Percentiles rank a stretch among this genome's conserved stretches.
Evolutionary conservation across 1,140 invertebrate genomes (phyloP).

Genomic region (Halotydeus destructor): DNA sequence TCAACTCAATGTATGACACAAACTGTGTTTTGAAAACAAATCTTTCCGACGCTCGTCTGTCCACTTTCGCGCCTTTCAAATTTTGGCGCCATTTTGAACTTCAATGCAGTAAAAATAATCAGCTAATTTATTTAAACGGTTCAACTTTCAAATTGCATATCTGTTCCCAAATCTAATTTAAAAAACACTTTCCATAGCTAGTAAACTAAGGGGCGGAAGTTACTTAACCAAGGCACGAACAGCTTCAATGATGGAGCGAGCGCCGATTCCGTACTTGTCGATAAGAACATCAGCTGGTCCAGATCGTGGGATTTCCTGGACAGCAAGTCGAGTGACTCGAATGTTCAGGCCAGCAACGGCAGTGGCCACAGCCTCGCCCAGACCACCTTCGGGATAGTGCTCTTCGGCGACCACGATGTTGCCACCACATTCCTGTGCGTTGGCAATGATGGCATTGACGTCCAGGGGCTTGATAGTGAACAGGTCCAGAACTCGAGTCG

Average conservation of each 20-base stretch:
- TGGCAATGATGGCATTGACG: conserved; percentile 42
- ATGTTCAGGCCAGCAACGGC: conserved; percentile 53
- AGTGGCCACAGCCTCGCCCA: conserved; percentile 78
- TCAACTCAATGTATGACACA: too few relatives aligned
- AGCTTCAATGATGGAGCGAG: conserved; percentile 49
- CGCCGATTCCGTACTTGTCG: conserved; percentile 68
- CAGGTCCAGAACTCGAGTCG: conserved; percentile 63
- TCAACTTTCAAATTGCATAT: too few relatives aligned
- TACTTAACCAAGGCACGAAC: too few relatives aligned
- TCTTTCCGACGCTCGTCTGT: too few relatives aligned
- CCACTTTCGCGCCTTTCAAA: too few relatives aligned
- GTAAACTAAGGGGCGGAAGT: too few relatives aligned
- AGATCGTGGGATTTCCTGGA: conserved; percentile 69
- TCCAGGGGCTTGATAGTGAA: conserved; percentile 95
- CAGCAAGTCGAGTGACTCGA: conserved; percentile 59
- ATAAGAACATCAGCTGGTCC: conserved; percentile 64
- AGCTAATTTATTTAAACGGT: too few relatives aligned
- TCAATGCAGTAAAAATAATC: too few relatives aligned
- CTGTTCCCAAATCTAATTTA: too few relatives aligned
- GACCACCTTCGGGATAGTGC: conserved; percentile 82
- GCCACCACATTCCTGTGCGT: conserved; percentile 58
- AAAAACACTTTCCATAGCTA: too few relatives aligned
- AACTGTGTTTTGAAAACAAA: too few relatives aligned
- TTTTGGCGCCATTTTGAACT: too few relatives aligned
- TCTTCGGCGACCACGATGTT: conserved; percentile 83